These are phyloP conservation scores for Aplidium turbinatum DNA, from an alignment of 23 tunicate genomes.

Conservation along the genomic window DNA sequence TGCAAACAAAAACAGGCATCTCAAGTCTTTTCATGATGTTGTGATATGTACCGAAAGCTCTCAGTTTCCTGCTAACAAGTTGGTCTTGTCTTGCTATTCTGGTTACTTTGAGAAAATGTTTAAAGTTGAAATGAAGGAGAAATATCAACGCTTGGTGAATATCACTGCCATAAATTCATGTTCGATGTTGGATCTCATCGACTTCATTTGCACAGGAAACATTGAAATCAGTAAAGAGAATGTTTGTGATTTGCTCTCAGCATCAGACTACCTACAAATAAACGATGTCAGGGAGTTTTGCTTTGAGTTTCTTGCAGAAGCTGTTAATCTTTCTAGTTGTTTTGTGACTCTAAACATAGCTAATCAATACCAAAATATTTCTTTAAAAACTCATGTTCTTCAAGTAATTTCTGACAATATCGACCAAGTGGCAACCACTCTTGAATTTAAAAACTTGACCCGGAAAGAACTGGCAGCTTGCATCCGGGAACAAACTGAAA, in stretches of 20 bases:
- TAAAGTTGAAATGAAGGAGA: constrained; percentile 12
- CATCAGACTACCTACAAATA: not conserved
- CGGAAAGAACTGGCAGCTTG: not conserved
- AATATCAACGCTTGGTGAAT: not conserved
- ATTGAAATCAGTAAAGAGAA: not conserved
- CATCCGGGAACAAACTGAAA: not conserved
- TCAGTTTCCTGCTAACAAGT: constrained; percentile 2
- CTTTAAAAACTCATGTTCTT: not conserved
- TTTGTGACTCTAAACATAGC: not conserved
- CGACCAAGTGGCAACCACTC: not conserved
- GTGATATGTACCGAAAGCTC: not conserved
- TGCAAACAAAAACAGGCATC: constrained; percentile 11
- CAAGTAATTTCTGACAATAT: not conserved
- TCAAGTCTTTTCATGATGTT: constrained; percentile 12
- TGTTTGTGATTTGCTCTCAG: not conserved
- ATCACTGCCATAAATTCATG: not conserved
- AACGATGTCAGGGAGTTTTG: constrained; percentile 12
- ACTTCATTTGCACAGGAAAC: constrained; percentile 5
- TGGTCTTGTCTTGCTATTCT: constrained; percentile 32
- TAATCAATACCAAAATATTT: not conserved
- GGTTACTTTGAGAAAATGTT: constrained; percentile 3
- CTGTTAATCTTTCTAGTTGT: not conserved
- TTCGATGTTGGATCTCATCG: constrained; percentile 6
- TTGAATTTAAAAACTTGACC: not conserved
- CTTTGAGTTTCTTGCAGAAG: not conserved